These are phyloP conservation scores for Drosophila murphyi DNA, from an alignment of 1,140 invertebrate species.

Conservation along the genomic window DNA sequence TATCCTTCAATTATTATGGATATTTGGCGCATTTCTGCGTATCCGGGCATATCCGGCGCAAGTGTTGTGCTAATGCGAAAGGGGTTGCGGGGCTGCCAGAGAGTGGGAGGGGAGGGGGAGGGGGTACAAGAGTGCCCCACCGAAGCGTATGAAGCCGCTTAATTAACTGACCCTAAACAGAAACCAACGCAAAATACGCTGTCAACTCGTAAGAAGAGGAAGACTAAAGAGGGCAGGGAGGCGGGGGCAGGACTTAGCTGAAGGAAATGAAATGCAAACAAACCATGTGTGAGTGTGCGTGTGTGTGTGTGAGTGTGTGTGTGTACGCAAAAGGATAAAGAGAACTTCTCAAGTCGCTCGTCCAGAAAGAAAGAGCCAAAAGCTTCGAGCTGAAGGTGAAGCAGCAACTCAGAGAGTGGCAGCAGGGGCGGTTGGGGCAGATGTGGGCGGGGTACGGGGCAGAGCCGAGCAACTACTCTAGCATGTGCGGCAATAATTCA, in stretches of 20 bases:
- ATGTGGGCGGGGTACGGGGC: slow-evolving; percentile 1
- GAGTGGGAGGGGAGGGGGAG: slow-evolving; percentile 22
- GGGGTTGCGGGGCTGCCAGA: slow-evolving; percentile 5
- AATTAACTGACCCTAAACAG: slow-evolving; percentile 71
- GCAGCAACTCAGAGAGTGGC: background rate
- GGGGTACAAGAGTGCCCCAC: background rate
- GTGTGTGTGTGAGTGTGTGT: slow-evolving; percentile 17
- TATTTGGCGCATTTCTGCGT: slow-evolving; percentile 78
- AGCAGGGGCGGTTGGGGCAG: background rate
- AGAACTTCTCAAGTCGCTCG: slow-evolving; percentile 55
- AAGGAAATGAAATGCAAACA: slow-evolving; percentile 84
- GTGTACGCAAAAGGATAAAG: slow-evolving; percentile 59
- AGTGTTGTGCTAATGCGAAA: slow-evolving; percentile 46
- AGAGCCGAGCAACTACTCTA: slow-evolving; percentile 79
- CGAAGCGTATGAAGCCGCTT: slow-evolving; percentile 51
- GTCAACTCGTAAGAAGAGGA: slow-evolving; percentile 38
- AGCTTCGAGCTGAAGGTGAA: slow-evolving; percentile 3
- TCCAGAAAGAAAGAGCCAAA: slow-evolving; percentile 5
- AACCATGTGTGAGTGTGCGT: slow-evolving; percentile 47
- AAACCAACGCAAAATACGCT: slow-evolving; percentile 51
- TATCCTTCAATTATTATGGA: slow-evolving; percentile 84
- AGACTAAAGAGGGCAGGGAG: background rate
- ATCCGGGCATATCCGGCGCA: slow-evolving; percentile 19
- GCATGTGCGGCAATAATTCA: slow-evolving; percentile 84
- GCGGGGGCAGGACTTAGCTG: slow-evolving; percentile 27